phyloP scores from a whole-genome alignment of 2,797 vertebrate genomes.

The Poecilia wingei region DNA sequence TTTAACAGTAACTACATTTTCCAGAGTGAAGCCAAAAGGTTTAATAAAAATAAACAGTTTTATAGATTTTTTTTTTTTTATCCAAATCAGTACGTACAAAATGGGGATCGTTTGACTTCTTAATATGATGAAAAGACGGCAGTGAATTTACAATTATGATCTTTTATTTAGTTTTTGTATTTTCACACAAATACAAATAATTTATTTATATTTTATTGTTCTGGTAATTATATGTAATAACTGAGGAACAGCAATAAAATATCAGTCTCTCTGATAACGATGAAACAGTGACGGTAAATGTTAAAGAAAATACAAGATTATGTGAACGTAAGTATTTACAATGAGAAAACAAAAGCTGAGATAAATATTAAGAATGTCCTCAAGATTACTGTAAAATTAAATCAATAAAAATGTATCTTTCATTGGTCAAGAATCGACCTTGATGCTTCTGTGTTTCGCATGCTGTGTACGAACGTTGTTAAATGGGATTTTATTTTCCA shows the following conservation, averaged over 20 bases:
- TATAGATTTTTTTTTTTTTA: constrained; percentile 1
- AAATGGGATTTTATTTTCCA: neutral
- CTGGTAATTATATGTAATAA: neutral
- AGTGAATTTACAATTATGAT: neutral
- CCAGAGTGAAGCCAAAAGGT: constrained; percentile 7
- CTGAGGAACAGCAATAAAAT: neutral
- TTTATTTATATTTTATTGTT: neutral
- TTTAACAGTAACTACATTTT: neutral
- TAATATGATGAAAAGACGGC: neutral
- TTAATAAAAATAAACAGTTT: constrained; percentile 14
- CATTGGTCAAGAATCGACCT: neutral
- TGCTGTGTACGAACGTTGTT: neutral
- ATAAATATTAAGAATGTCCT: neutral
- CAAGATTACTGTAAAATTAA: neutral
- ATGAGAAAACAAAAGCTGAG: neutral
- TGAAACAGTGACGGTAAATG: neutral
- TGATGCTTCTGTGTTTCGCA: neutral
- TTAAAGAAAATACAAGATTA: neutral
- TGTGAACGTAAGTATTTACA: neutral
- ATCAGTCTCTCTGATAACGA: neutral
- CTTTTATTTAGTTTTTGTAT: neutral
- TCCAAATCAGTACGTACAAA: neutral
- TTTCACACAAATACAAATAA: neutral
- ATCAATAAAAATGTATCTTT: neutral
- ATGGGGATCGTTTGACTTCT: neutral